Evolutionary conservation across 92 coral and sea anemone species (phyloP), one percentile per base, ranked within the genome.

Genomic region (Actinostola sp.): DNA sequence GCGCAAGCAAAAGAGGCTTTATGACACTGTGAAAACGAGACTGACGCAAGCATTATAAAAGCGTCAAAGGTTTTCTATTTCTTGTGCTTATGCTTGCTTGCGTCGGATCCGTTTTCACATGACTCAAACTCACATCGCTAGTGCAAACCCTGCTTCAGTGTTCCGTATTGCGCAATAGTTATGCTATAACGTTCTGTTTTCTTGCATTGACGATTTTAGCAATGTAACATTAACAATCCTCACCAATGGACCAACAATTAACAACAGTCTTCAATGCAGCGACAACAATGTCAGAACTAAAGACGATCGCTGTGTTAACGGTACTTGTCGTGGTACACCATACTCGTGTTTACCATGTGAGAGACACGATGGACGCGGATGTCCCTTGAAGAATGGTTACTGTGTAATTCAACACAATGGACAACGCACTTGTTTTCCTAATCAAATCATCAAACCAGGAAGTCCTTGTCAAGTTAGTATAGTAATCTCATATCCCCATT

Each of bases 381-480:
- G 98, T 39, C 85, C 73, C 27, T 66, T 86, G 21, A 60, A 63
- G 26, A 24, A 82, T 26, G 98, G 98, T 20, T 76, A 84, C 56
- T 84, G 94, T 58, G 70, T 86, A 63, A 93, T 93, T 36, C 75
- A 81, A 33, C 78, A 83, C n/a, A 66, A 77, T 69, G 78, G 87
- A 19, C 83, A 57, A 16, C 73, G 87, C 41, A 93, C 92, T 0
- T 93, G 98, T 59, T 89, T 76, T 78, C 86, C 86, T 7, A 67
- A 66, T 17, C 84, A 81, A 15, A 82, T 82, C 20, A 69, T 79
- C 23, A 86, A 71, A 69, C 98, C 98, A 0, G 98, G 98, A 54
- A 93, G 89, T 63, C 90, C 98, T 1, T 93, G 98, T 77, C 98
- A 89, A 93, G 98, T 91, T 23, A 9, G 66, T 64, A 32, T 1